Conservation (phyloP, 2,113 vertebrate species). For the Heterochromis multidens region DNA sequence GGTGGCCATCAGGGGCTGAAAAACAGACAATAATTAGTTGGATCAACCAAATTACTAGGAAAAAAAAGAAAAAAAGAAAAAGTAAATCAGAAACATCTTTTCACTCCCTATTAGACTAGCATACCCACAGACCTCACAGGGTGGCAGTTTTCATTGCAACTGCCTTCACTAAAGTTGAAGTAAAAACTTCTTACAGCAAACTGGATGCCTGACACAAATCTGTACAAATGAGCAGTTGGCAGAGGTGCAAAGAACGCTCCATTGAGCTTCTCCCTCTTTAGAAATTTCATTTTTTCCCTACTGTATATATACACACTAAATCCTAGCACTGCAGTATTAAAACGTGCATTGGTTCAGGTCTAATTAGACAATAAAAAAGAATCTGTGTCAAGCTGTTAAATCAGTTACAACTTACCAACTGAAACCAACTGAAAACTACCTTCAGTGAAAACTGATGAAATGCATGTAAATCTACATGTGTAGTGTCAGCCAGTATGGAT, state of each 20-base stretch:
- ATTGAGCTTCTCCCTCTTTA: too few relatives aligned
- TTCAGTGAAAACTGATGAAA: background rate
- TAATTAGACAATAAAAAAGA: background rate
- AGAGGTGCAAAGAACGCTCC: too few relatives aligned
- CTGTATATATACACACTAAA: background rate
- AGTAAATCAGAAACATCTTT: background rate
- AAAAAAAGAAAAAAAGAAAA: background rate
- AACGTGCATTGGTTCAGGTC: background rate
- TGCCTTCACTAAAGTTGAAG: too few relatives aligned
- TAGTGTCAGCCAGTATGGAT: too few relatives aligned
- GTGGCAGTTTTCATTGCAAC: too few relatives aligned
- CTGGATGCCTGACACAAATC: too few relatives aligned
- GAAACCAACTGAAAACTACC: background rate
- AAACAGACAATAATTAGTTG: background rate
- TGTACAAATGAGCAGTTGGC: too few relatives aligned
- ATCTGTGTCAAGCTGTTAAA: background rate
- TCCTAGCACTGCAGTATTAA: background rate
- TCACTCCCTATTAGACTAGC: background rate
- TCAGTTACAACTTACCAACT: background rate
- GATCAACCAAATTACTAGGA: background rate
- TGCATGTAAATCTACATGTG: background rate
- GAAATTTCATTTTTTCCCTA: background rate
- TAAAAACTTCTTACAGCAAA: too few relatives aligned
- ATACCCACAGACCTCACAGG: background rate
- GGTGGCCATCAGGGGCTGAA: slow-evolving; percentile 79